Percentiles rank a stretch among this genome's conserved stretches.
phyloP scores from a whole-genome alignment of 2,888 invertebrate species.

The Cantharis rustica region DNA sequence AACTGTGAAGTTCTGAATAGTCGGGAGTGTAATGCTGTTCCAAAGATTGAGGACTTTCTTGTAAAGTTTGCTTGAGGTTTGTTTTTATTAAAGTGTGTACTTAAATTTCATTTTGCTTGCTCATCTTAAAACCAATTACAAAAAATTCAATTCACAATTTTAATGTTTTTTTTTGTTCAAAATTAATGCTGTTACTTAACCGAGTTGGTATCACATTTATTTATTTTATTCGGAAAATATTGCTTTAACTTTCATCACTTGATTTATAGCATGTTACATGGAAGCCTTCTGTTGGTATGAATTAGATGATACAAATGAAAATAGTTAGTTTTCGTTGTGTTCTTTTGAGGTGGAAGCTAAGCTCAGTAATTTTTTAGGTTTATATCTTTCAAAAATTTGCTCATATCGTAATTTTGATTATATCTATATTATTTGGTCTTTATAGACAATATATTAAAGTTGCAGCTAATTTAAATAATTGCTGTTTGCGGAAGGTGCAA shows the following conservation, averaged over 20 bases:
- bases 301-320: slow-evolving; percentile 1
- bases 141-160: neutral
- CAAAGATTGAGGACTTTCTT: neutral
- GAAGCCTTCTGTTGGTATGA: neutral
- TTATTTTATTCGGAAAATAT: neutral
- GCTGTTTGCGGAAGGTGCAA: neutral
- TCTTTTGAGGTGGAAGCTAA: neutral
- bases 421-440: no score
- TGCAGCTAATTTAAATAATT: neutral
- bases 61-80: neutral
- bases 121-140: neutral
- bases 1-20: neutral
- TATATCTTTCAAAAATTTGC: neutral
- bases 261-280: neutral
- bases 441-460: neutral
- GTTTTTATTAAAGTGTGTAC: neutral
- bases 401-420: neutral
- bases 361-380: neutral
- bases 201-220: neutral
- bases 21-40: neutral
- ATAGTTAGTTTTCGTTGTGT: neutral
- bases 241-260: neutral
- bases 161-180: neutral
- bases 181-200: neutral
- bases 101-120: neutral